A percentile compares a stretch with the other conserved stretches of the same genome.
Evolutionary conservation across 2,797 vertebrate genomes (phyloP).

Genomic region (Ceyx erithaca): DNA sequence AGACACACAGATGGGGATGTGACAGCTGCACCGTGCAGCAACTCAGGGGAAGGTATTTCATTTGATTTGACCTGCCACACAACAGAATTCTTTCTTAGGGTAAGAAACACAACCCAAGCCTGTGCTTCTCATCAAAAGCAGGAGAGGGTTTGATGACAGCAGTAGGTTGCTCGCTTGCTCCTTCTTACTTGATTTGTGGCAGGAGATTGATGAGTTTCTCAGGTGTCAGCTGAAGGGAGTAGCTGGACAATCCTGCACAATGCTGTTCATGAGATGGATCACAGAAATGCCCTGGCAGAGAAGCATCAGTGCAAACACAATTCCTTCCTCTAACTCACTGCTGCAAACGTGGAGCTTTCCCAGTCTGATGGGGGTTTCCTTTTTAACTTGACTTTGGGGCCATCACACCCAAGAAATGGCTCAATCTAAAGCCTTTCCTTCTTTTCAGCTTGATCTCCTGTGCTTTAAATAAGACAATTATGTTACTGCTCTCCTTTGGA

Average conservation of each 20-base stretch:
- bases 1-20: neutral
- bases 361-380: neutral
- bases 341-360: neutral
- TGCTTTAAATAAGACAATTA: neutral
- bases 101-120: neutral
- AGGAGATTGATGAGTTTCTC: conserved; percentile 35
- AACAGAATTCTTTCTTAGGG: neutral
- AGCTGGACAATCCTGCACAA: neutral
- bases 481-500: neutral
- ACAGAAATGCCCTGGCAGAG: neutral
- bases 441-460: neutral
- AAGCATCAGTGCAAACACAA: neutral
- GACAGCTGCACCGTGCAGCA: neutral
- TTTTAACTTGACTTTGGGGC: neutral
- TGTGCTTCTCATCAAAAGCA: neutral
- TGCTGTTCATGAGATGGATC: neutral
- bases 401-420: neutral
- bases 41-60: neutral
- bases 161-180: neutral
- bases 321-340: neutral
- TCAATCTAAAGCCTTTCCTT: neutral
- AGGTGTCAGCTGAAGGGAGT: neutral
- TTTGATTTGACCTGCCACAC: neutral
- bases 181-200: conserved; percentile 13
- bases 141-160: neutral